phyloP scores from a whole-genome alignment of 2,888 invertebrate genomes.

The Lissonota sp. region DNA sequence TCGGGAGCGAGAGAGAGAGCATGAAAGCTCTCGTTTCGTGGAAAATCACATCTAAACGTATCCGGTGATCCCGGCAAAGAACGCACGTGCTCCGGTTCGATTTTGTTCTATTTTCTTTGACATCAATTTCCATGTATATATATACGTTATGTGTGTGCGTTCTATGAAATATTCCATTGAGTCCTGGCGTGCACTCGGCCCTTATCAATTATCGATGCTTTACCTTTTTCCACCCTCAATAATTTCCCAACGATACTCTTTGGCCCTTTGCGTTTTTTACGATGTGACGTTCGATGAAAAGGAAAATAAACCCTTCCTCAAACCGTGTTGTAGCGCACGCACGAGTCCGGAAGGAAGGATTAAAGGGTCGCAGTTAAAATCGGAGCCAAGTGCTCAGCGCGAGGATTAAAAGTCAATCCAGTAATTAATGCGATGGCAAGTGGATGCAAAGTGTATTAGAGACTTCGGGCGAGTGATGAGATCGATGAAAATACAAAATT shows the following conservation, averaged over 20 bases:
- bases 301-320: background rate
- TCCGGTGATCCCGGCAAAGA: constrained; percentile 53
- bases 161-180: background rate
- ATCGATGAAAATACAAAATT: background rate
- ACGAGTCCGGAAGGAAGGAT: constrained; percentile 49
- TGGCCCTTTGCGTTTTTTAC: background rate
- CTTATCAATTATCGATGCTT: background rate
- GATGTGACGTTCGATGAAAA: background rate
- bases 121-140: no score
- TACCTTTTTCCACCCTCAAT: background rate
- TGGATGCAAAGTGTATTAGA: constrained; percentile 16
- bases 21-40: constrained; percentile 56
- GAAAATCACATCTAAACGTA: constrained; percentile 49
- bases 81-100: constrained; percentile 49
- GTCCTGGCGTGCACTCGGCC: background rate
- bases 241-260: background rate
- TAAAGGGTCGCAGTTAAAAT: constrained; percentile 18
- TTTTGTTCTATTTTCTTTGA: no score
- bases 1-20: constrained; percentile 15
- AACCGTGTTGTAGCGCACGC: constrained; percentile 23
- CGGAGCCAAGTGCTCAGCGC: background rate
- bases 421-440: constrained; percentile 6
- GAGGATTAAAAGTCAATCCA: constrained; percentile 36
- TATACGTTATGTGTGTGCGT: no score
- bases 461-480: constrained; percentile 3